Evolutionary conservation across 1,140 invertebrate genomes (phyloP), one percentile per base, ranked within the genome.

Genomic region (Liolophura sinensis): DNA sequence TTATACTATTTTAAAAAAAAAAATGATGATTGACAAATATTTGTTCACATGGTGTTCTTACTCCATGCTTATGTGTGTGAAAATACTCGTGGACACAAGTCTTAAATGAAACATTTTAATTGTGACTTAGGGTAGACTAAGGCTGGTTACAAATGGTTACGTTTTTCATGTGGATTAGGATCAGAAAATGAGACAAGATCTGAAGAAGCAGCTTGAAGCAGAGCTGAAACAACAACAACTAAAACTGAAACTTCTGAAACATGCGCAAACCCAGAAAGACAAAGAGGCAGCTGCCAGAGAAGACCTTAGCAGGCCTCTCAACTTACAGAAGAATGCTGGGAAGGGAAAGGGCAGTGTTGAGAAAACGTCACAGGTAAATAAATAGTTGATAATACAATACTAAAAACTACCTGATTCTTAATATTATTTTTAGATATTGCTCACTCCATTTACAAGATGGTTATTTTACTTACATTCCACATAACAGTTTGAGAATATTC

Each of bases 211-310:
- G 57, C 64, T 80, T 24, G 78, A 80, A 63, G 70, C 71, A 7
- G 73, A 77, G 58, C 46, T 79, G 16, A 72, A 73, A 57, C 73
- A 78, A 54, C 76, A 79, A 54, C 69, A 79, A 50, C 60, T 75
- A 24, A 62, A 76, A 1, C 59, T 74, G 6, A 73, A 73, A 62
- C 63, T 79, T 62, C 62, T 70, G 52, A 75, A 63, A 62, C 62
- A 64, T 16, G 49, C 60, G 20, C 62, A 61, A 56, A 52, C 64
- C 18, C 48, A 63, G 58, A 59, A 66, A 22, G 62, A 70, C 50
- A 54, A 56, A 16, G 52, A 58, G 20, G n/a, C 51, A 31, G 49
- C 46, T 20, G 5, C 4, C 40, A 52, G 11, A 49, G 51, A n/a
- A 16, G 7, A 40, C 31, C 31, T 40, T 9, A 40, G 31, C 9